Evolutionary conservation across 2,113 vertebrate genomes (phyloP).

Genomic region (Burhinus bistriatus): DNA sequence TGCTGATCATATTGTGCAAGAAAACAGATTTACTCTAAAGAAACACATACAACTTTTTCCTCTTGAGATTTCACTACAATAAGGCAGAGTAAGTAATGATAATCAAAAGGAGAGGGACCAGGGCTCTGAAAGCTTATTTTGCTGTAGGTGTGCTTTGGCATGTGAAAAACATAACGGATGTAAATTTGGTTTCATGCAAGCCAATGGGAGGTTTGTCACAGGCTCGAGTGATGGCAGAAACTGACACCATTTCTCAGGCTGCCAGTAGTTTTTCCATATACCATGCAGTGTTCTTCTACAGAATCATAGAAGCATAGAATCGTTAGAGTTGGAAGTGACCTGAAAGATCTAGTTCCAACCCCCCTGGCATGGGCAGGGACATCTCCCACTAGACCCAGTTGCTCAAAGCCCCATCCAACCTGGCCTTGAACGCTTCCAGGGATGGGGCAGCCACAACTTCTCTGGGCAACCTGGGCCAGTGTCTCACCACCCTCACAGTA

Average conservation of each 20-base stretch:
- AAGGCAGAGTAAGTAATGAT: background rate
- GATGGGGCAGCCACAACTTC: background rate
- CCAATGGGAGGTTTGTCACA: background rate
- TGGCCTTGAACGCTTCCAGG: background rate
- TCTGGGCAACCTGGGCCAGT: background rate
- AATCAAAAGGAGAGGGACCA: background rate
- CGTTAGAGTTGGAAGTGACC: background rate
- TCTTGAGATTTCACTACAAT: conserved; percentile 1
- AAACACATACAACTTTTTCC: conserved; percentile 29
- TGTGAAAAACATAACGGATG: background rate
- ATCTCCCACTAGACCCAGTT: background rate
- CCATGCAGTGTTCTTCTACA: background rate
- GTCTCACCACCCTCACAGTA: background rate
- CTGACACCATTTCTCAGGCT: background rate
- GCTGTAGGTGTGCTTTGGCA: background rate
- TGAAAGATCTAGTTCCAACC: background rate
- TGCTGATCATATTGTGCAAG: background rate
- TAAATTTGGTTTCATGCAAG: background rate
- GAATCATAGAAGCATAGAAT: background rate
- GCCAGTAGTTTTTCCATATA: background rate
- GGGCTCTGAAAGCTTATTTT: background rate
- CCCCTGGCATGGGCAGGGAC: background rate
- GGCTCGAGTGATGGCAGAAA: background rate
- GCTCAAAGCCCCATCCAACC: background rate
- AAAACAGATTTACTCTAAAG: conserved; percentile 57